Base-by-base conservation (phyloP, 2,888 invertebrate genomes). In the Nipponacmea schrenckii region DNA sequence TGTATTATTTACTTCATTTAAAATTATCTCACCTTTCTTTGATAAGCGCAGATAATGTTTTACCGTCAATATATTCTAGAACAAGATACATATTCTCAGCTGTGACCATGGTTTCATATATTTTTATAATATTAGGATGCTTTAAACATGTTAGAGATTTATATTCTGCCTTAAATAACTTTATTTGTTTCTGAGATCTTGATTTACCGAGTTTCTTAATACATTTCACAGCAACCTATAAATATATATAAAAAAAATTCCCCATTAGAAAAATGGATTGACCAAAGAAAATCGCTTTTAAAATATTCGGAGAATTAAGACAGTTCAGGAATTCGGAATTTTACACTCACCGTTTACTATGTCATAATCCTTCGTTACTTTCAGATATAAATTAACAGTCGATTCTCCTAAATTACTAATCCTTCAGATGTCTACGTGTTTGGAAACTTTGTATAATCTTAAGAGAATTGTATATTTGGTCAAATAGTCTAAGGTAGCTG, bases 101-200 rank as follows among this genome's bases (percentile, higher is more conserved):
- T 24, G 68, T 74, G 17, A 71, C 71, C 45, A 74, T 56, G 56
- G 48, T 68, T 15, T 74, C 74, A 26, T 69, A 69, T 67, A 74
- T 56, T 12, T 20, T 62, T 31, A 71, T n/a, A 48, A 74, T 67
- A 56, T 74, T 45, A 39, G 24, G 31, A 45, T 74, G 74, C 2
- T 44, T 68, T n/a, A 71, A 26, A 69, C 68, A 27, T 0, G 69
- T 66, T 26, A 74, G 63, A 64, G 68, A 69, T 17, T 74, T 69
- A 1, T 62, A 48, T 45, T 74, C 74, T 31, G 68, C 69, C 31
- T 62, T 68, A 39, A 74, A 74, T 39, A 39, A 39, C 62, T 67
- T 67, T 15, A 68, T 46, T 24, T 67, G 64, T 50, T 63, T 66
- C 68, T 69, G 67, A 8, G 64, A 65, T 27, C 70, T 69, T 4